Evolutionary conservation across 2,113 vertebrate species (phyloP).

Genomic region (Cinclus cinclus): DNA sequence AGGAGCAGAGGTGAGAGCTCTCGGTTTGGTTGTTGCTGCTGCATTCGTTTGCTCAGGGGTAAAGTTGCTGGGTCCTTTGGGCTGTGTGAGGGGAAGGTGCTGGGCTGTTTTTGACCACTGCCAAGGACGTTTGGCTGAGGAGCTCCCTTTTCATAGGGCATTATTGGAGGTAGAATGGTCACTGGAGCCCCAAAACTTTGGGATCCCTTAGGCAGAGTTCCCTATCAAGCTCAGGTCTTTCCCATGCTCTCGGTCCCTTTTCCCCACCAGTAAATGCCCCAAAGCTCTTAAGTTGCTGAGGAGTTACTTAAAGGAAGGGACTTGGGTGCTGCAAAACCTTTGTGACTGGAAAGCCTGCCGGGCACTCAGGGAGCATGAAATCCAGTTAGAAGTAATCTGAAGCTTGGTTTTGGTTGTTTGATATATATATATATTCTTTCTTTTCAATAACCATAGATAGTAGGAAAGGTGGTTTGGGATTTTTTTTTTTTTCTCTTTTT

Average conservation of each 20-base stretch:
- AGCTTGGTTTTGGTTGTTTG: not conserved
- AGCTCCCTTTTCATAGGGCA: rapidly evolving
- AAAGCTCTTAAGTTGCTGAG: not conserved
- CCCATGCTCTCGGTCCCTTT: not conserved
- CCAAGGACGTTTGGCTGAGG: rapidly evolving
- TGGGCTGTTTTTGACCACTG: rapidly evolving
- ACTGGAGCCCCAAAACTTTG: not conserved
- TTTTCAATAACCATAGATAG: not conserved
- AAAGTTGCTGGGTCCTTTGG: not conserved
- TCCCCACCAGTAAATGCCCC: not conserved
- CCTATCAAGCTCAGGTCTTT: rapidly evolving
- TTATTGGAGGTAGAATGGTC: no score
- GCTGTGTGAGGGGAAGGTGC: not conserved
- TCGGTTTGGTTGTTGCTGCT: not conserved
- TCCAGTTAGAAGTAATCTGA: not conserved
- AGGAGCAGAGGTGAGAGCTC: not conserved
- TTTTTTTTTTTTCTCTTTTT: not conserved
- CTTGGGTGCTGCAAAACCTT: not conserved
- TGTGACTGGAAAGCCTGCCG: not conserved
- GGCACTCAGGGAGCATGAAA: not conserved
- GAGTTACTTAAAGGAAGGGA: not conserved
- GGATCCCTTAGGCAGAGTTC: not conserved
- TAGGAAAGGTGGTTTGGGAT: not conserved
- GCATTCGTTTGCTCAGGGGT: rapidly evolving
- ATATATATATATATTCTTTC: not conserved